Base-by-base conservation (phyloP, 2,888 invertebrate genomes). In the Drosophila neonasuta region DNA sequence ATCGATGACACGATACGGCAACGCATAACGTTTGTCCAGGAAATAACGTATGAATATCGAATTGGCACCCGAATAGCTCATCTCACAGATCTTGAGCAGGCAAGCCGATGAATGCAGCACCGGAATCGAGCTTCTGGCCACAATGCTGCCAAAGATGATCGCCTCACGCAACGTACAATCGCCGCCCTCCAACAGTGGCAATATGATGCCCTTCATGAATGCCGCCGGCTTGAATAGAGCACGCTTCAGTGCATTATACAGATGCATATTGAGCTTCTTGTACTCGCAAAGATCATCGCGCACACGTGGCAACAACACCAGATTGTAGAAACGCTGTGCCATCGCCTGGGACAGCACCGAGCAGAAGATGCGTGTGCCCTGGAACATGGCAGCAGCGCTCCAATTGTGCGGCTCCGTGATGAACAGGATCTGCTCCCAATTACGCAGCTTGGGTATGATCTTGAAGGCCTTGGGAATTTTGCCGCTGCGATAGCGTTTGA, bases 401-500 rank as follows among this genome's bases (percentile, higher is more conserved):
- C 99, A 99, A 44, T 93, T 94, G n/a, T 96, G 94, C 8, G 99
- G 99, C 90, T 97, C 96, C 24, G 96, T 96, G 29, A 97, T 92
- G 78, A 95, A 95, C 20, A 97, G 91, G 79, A 97, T 94, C 91
- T 98, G 97, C 89, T 98, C 98, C 99, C 99, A 99, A 90, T 98
- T 98, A 63, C 93, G 93, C 61, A 99, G 92, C 89, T 95, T 95
- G 3, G 99, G 99, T 70, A 99, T 94, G 88, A 98, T 95, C 93
- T 99, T 99, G 90, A 99, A 99, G 1, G 99, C 98, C 91, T 99
- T 99, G 0, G 99, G 99, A 36, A 99, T 92, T 92, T 98, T 98
- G 24, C 99, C 99, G 89, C 97, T 97, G 70, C 99, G 93, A 90
- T 99, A 99, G 80, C 95, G 95, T 74, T 93, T 92, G 81, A 99